A percentile compares a stretch with the other conserved stretches of the same genome.
Conservation (phyloP, 1,140 invertebrate species). For the Archivesica marissinica region DNA sequence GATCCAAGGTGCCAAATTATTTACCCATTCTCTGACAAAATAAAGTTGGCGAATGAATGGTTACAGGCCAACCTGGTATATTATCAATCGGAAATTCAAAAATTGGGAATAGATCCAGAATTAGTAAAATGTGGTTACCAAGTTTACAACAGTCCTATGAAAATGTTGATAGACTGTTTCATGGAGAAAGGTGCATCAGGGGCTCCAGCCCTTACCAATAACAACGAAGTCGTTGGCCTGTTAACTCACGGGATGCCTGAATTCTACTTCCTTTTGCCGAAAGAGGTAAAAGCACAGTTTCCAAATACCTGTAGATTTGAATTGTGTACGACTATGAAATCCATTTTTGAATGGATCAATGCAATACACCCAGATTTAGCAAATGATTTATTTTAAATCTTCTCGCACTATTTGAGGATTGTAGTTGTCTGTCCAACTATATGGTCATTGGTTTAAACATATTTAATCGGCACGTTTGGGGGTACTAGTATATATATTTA, state of each 20-base stretch:
- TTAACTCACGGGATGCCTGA: neutral
- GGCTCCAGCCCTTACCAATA: neutral
- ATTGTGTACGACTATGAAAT: neutral
- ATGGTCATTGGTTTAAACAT: no score
- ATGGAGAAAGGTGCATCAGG: conserved; percentile 9
- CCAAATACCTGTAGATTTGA: neutral
- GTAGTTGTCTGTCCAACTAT: no score
- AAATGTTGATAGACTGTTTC: neutral
- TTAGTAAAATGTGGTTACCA: neutral
- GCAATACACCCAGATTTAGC: neutral
- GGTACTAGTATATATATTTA: no score
- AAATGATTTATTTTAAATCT: neutral
- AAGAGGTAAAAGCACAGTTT: neutral
- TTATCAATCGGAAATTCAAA: neutral
- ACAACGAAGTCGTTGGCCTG: neutral
- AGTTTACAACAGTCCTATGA: neutral
- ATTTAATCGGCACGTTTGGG: no score
- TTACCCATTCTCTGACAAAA: neutral
- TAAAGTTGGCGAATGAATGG: neutral
- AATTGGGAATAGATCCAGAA: neutral
- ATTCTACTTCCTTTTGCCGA: neutral
- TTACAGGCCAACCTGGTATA: neutral
- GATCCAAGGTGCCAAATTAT: conserved; percentile 6
- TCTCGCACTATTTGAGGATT: no score
- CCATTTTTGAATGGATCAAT: neutral